Evolutionary conservation across 1,140 invertebrate species (phyloP).

Genomic region (Drosophila sechellia): DNA sequence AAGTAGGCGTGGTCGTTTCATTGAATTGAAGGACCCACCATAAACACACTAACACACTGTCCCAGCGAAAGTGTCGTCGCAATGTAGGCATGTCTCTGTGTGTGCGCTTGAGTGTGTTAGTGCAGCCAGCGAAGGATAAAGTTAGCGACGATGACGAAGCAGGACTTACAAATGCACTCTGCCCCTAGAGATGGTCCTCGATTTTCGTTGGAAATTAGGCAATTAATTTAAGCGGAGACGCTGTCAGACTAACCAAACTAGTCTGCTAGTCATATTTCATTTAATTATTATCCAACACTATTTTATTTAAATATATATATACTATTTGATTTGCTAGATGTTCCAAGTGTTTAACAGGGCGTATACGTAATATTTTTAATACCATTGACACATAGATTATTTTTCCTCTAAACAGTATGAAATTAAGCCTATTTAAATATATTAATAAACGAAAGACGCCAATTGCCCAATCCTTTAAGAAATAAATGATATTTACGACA

Average conservation of each 20-base stretch:
- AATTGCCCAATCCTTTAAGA: no score
- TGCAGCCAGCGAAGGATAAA: conserved; percentile 73
- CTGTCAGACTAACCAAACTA: neutral
- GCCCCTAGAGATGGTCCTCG: conserved; percentile 47
- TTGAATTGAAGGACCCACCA: conserved; percentile 66
- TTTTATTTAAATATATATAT: no score
- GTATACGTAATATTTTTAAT: conserved; percentile 14
- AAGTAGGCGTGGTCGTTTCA: conserved; percentile 38
- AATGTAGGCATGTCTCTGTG: neutral
- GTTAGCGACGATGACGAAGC: conserved; percentile 67
- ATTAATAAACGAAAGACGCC: no score
- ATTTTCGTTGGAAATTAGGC: neutral
- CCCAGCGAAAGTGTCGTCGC: conserved; percentile 73
- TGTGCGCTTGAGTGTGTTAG: conserved; percentile 6
- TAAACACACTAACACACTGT: conserved; percentile 80
- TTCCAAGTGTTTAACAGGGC: neutral
- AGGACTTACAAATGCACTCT: conserved; percentile 75
- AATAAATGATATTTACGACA: no score
- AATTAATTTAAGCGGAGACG: neutral
- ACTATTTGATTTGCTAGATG: no score
- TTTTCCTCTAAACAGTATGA: no score
- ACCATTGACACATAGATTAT: neutral
- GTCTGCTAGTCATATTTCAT: neutral
- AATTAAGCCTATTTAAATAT: no score
- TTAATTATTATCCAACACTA: neutral